phyloP scores from a whole-genome alignment of 2,888 invertebrate species.

The Drosophila sordidula region DNA sequence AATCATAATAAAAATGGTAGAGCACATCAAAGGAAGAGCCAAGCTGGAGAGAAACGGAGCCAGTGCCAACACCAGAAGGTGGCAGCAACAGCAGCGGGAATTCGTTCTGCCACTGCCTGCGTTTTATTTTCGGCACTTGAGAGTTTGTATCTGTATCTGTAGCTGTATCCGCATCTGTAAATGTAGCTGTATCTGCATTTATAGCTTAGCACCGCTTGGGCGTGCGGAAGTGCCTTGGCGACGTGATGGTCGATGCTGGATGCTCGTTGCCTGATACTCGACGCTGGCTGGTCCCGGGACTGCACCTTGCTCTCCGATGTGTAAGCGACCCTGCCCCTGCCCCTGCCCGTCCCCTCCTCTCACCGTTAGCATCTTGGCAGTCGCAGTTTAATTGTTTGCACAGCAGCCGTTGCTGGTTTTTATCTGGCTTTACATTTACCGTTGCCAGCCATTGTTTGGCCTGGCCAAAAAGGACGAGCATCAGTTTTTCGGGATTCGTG shows the following conservation, averaged over 20 bases:
- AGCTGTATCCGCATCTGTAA: constrained; percentile 34
- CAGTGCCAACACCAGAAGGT: not conserved
- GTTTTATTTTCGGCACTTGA: constrained; percentile 69
- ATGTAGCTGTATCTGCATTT: constrained; percentile 22
- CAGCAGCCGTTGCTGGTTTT: constrained; percentile 64
- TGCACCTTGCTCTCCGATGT: constrained; percentile 62
- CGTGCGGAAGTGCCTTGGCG: constrained; percentile 57
- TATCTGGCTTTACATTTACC: constrained; percentile 58
- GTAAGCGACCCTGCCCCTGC: constrained; percentile 23
- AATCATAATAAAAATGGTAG: constrained; percentile 70
- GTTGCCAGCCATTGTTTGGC: constrained; percentile 50
- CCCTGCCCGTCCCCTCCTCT: constrained; percentile 1
- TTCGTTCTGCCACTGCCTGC: constrained; percentile 35
- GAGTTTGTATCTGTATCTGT: constrained; percentile 24
- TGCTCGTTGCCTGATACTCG: not conserved
- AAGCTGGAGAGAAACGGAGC: constrained; percentile 17
- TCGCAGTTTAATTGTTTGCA: constrained; percentile 70
- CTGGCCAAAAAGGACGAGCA: constrained; percentile 28
- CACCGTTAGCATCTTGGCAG: constrained; percentile 23
- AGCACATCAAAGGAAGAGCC: constrained; percentile 51
- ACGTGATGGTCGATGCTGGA: constrained; percentile 16
- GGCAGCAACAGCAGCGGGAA: constrained; percentile 37
- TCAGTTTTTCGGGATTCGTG: constrained; percentile 49
- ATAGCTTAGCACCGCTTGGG: constrained; percentile 19
- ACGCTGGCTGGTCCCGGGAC: constrained; percentile 5